These are phyloP conservation scores for Cryptotermes secundus DNA, from an alignment of 1,140 invertebrate species.

Conservation along the genomic window DNA sequence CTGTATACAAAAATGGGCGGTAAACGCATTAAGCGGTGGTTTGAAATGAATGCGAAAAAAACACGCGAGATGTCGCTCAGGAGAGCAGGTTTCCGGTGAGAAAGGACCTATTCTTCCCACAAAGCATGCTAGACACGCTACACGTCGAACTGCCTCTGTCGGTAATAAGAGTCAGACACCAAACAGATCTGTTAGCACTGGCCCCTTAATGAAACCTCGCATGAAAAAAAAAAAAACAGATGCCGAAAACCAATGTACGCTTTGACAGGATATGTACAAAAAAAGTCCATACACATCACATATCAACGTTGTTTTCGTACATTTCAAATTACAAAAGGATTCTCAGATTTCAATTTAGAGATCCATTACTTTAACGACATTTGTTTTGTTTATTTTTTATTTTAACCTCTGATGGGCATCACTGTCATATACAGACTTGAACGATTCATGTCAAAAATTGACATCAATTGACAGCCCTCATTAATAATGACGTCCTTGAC, in stretches of 20 bases:
- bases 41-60: too few relatives aligned
- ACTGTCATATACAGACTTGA: slow-evolving; percentile 9
- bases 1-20: too few relatives aligned
- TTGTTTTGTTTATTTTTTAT: slow-evolving; percentile 11
- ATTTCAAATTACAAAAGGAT: neutral
- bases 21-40: too few relatives aligned
- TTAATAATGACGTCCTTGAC: neutral
- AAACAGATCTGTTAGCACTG: too few relatives aligned
- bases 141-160: too few relatives aligned
- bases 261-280: neutral
- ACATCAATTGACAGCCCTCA: slow-evolving; percentile 11
- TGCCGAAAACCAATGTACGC: neutral
- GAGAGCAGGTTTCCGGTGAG: too few relatives aligned
- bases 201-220: too few relatives aligned
- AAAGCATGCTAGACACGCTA: too few relatives aligned
- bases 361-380: slow-evolving; percentile 14
- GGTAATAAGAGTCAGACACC: too few relatives aligned
- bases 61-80: too few relatives aligned
- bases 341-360: slow-evolving; percentile 4
- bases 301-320: neutral
- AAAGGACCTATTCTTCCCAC: too few relatives aligned
- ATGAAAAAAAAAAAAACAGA: too few relatives aligned
- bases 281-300: neutral
- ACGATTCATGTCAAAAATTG: slow-evolving; percentile 19
- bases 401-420: neutral